Percentiles rank a stretch among this genome's conserved stretches.
phyloP scores from a whole-genome alignment of 2,113 vertebrate genomes.

The Aegithalos caudatus region DNA sequence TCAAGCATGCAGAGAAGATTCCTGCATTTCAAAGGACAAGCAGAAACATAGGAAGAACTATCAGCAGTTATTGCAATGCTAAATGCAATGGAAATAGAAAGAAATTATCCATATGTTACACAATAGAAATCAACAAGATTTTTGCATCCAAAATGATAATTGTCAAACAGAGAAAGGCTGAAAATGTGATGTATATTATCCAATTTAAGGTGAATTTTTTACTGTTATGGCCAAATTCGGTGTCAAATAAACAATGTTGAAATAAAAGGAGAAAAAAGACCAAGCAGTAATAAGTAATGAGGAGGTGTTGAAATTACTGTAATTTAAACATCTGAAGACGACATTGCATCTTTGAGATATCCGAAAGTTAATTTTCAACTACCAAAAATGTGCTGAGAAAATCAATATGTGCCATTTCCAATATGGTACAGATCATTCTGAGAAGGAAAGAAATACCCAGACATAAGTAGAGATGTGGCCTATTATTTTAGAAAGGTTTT shows the following conservation, averaged over 20 bases:
- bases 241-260: background rate
- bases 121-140: slow-evolving; percentile 21
- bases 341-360: background rate
- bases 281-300: slow-evolving; percentile 5
- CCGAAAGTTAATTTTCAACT: background rate
- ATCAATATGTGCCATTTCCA: background rate
- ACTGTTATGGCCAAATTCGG: background rate
- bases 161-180: background rate
- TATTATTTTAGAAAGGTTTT: slow-evolving; percentile 28
- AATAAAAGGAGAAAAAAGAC: background rate
- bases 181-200: slow-evolving; percentile 15
- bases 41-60: background rate
- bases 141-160: slow-evolving; percentile 29
- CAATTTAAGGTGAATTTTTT: slow-evolving; percentile 26
- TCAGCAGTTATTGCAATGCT: slow-evolving; percentile 17
- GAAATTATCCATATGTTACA: slow-evolving; percentile 60
- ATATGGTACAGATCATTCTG: background rate
- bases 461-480: background rate
- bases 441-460: background rate
- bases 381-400: background rate
- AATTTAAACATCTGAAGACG: slow-evolving; percentile 44
- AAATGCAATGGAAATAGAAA: slow-evolving; percentile 38
- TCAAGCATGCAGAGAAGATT: background rate
- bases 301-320: slow-evolving; percentile 37
- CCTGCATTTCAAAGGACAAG: slow-evolving; percentile 12